phyloP scores from a whole-genome alignment of 1,140 invertebrate species.

The Zophobas atratus region DNA sequence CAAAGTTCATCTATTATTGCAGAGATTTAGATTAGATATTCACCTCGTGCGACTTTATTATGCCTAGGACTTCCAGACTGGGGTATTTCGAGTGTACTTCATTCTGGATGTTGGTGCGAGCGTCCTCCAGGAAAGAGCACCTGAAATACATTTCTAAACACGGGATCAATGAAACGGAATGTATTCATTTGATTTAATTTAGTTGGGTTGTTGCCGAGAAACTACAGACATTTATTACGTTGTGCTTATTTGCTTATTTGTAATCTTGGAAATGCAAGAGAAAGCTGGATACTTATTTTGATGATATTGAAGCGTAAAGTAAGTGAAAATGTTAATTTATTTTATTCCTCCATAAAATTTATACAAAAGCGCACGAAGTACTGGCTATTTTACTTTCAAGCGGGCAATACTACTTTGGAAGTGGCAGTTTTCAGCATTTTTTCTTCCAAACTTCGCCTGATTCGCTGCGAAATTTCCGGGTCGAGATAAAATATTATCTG shows the following conservation, averaged over 20 bases:
- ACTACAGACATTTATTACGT: not conserved
- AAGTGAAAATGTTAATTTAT: slow-evolving; percentile 40
- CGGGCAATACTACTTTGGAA: slow-evolving; percentile 2
- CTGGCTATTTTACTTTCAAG: slow-evolving; percentile 1
- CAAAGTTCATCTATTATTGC: slow-evolving; percentile 51
- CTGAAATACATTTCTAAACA: not conserved
- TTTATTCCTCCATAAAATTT: slow-evolving; percentile 23
- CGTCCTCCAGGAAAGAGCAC: not conserved
- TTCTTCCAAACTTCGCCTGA: not conserved
- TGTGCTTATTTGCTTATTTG: slow-evolving; percentile 17
- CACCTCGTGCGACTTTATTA: slow-evolving; percentile 22
- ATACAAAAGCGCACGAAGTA: slow-evolving; percentile 10
- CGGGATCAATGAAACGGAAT: not conserved
- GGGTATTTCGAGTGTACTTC: not conserved
- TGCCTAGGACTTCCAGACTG: not conserved
- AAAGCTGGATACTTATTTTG: slow-evolving; percentile 19
- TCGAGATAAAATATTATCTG: too few species aligned
- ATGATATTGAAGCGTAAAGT: slow-evolving; percentile 24
- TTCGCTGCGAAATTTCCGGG: too few species aligned
- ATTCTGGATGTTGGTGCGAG: not conserved
- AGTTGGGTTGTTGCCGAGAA: slow-evolving; percentile 4
- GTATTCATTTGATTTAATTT: slow-evolving; percentile 9
- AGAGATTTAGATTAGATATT: slow-evolving; percentile 40
- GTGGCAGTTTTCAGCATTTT: slow-evolving; percentile 9
- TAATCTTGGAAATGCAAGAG: slow-evolving; percentile 28